phyloP scores from a whole-genome alignment of 1,140 invertebrate species.

The Brachionus plicatilis region DNA sequence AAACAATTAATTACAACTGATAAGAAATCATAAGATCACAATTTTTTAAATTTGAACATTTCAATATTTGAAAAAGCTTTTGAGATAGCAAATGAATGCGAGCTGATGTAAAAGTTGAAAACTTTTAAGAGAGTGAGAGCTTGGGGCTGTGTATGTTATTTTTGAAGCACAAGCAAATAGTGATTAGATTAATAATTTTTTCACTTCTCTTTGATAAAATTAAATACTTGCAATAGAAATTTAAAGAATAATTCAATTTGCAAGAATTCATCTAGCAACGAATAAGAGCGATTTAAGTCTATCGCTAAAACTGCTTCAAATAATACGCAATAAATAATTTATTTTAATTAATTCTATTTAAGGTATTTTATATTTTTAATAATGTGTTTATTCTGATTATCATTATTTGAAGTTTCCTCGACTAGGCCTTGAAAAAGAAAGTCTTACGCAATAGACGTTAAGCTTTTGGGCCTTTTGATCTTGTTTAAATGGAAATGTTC shows the following conservation, averaged over 20 bases:
- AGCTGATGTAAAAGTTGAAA: neutral
- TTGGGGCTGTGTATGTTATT: constrained; percentile 7
- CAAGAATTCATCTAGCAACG: neutral
- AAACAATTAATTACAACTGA: neutral
- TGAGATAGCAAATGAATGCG: neutral
- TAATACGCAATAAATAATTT: constrained; percentile 36
- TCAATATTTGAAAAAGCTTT: neutral
- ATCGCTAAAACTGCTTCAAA: neutral
- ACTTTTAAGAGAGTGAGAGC: constrained; percentile 1
- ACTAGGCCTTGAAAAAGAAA: neutral
- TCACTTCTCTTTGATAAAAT: constrained; percentile 13
- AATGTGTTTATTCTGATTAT: constrained; percentile 15
- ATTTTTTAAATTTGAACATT: neutral
- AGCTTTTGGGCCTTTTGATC: neutral
- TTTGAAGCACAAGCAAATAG: neutral
- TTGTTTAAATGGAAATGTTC: neutral
- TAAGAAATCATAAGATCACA: neutral
- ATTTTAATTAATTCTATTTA: constrained; percentile 38
- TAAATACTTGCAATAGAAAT: constrained; percentile 8
- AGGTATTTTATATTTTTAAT: neutral
- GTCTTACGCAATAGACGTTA: neutral
- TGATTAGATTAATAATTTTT: constrained; percentile 10
- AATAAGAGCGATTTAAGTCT: neutral
- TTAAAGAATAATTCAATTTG: constrained; percentile 7
- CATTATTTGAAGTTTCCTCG: neutral